Conservation (phyloP, 92 coral and sea anemone species). For the Phenganax subtilis region DNA sequence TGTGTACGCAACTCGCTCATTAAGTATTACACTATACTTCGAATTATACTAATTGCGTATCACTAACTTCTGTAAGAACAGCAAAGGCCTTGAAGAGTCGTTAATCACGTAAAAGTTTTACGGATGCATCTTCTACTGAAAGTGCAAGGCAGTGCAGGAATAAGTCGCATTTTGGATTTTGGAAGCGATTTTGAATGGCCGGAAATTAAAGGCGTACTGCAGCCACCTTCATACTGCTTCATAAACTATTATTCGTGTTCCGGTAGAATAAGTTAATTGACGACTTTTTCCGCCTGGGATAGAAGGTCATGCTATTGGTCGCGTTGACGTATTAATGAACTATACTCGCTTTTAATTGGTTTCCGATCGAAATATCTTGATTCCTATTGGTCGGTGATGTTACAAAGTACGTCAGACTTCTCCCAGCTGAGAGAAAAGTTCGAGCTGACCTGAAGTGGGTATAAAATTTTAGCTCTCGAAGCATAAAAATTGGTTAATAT, state of each 20-base stretch:
- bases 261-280: conserved; percentile 17
- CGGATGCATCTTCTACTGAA: no score
- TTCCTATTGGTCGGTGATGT: conserved; percentile 4
- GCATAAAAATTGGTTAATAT: not conserved
- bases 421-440: not conserved
- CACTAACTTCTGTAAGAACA: no score
- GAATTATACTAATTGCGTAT: no score
- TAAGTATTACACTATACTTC: no score
- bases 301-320: conserved; percentile 13
- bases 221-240: conserved; percentile 1
- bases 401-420: conserved; percentile 31
- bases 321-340: conserved; percentile 15
- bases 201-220: conserved; percentile 11
- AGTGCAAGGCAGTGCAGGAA: no score
- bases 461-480: conserved; percentile 18
- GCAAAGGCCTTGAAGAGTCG: no score
- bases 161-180: not conserved
- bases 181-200: conserved; percentile 6
- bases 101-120: no score
- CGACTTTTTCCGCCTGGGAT: conserved; percentile 28
- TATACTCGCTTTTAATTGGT: conserved; percentile 23
- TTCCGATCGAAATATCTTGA: not conserved
- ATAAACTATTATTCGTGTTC: conserved; percentile 1
- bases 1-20: no score
- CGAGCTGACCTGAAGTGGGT: not conserved